Base-by-base conservation (phyloP, 2,888 invertebrate species). In the Pristionchus mayeri region DNA sequence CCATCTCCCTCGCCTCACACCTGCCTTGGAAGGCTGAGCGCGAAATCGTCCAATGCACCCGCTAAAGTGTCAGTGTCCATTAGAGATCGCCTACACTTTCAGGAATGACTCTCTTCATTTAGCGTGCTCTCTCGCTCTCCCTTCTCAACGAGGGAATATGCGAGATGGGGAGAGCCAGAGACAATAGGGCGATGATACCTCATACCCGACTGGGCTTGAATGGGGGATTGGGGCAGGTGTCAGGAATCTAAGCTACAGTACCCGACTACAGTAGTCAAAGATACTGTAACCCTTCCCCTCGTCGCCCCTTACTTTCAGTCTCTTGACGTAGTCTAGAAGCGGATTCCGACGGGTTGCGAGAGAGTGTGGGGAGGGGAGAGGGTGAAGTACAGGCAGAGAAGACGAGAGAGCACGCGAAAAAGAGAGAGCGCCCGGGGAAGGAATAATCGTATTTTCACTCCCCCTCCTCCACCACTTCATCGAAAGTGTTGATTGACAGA, bases 361-460 rank as follows among this genome's bases (percentile, higher is more conserved):
- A 13, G 30, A 78, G 1, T 7, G 21, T 27, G 76, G 76, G 40
- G 2, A 50, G 18, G 7, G 18, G 30, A 18, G 52, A 50, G 76
- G 0, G 76, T 4, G 76, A 1, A 6, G 50, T 48, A 30, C 50
- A 21, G 30, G 4, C 2, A 78, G 76, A 50, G 27, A 13, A 24
- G 2, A 9, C 27, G 76, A 78, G 76, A 78, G 48, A 71, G n/a
- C n/a, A 16, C 4, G 76, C 0, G 2, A 7, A 78, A 34, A 18
- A 2, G 50, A 50, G 76, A 78, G 76, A 78, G 18, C 27, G 34
- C 3, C 44, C 3, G 44, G 52, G 76, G n/a, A n/a, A 48, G 21
- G 50, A 34, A 78, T 78, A 78, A 78, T 78, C 76, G 76, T 50
- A 78, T 78, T 78, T 75, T 50, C 76, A 27, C 76, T 75, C 24